Evolutionary conservation across 1,140 invertebrate genomes (phyloP).

Genomic region (Euschistus heros): DNA sequence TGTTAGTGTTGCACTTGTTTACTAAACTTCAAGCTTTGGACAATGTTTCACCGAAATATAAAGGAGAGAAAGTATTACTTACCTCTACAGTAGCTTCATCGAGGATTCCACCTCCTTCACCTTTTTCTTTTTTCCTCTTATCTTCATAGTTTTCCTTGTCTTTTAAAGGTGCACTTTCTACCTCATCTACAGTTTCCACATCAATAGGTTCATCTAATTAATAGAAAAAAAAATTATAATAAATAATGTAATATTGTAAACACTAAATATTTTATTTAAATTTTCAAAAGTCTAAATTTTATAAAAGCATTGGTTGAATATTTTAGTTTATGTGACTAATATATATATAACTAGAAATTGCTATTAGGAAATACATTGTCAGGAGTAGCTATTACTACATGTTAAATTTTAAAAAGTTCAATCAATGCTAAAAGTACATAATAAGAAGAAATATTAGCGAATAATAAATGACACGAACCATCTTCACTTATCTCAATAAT

Average conservation of each 20-base stretch:
- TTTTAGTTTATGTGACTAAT: background rate
- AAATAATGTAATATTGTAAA: too few species aligned
- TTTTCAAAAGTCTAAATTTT: background rate
- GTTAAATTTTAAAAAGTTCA: too few species aligned
- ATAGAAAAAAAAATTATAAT: too few species aligned
- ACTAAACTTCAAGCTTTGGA: too few species aligned
- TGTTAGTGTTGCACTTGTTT: too few species aligned
- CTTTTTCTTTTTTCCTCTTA: conserved; percentile 32
- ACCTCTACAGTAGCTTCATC: conserved; percentile 35
- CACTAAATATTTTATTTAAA: too few species aligned
- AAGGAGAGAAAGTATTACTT: background rate
- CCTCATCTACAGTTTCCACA: conserved; percentile 2
- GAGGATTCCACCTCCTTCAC: conserved; percentile 31
- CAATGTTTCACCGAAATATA: too few species aligned
- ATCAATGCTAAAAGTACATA: too few species aligned
- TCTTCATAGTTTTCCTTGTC: conserved; percentile 28
- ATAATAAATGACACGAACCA: background rate
- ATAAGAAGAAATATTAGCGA: too few species aligned
- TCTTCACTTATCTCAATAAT: conserved; percentile 44
- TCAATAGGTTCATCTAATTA: background rate
- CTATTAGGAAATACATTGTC: too few species aligned
- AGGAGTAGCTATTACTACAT: too few species aligned
- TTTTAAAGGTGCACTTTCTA: background rate
- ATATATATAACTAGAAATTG: too few species aligned
- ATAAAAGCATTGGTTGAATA: background rate